Evolutionary conservation across 2,797 vertebrate genomes (phyloP), one percentile per base, ranked within the genome.

Genomic region (Sebastes steindachneri): DNA sequence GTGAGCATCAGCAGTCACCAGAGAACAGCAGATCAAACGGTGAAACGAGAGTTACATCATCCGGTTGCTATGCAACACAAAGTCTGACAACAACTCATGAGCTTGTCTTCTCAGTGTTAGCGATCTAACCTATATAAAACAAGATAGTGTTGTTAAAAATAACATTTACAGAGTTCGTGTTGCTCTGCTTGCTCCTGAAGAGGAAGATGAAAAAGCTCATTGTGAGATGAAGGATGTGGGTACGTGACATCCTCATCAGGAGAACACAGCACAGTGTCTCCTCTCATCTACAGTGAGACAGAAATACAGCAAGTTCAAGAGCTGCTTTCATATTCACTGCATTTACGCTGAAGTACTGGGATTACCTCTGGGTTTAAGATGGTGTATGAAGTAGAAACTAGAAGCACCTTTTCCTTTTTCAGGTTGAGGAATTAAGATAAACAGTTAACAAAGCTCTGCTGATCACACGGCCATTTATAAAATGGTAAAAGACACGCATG

Each of bases 51-150:
- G 53, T 73, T 84, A 62, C 74, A 83, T 88, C 83, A 85, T 67
- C 19, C 12, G 37, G 89, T 90, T 91, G 84, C 88, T 77, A 85
- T 28, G 88, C 86, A 87, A 91, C 86, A 76, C 53, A 66, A 81
- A 26, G 62, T 77, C 82, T 77, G 82, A 87, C 73, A 83, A 72
- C 80, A 84, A 80, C 66, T 80, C 70, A 55, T 8, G 31, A 66
- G 79, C 37, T 33, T 33, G 41, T 73, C 69, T 77, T 63, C 45
- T 33, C 31, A 9, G 41, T 19, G 65, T 79, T 58, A 58, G 37
- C 68, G 68, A 77, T 72, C 5, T 35, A 62, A 69, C 64, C 41
- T 29, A 67, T 45, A 66, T 60, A 58, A 77, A 79, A 55, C 37
- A 68, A 53, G 53, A 58, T 14, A 33, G 37, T 23, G 53, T 11